These are phyloP conservation scores for Sinhomidia bicolor DNA, from an alignment of 2,888 invertebrate genomes.

Conservation along the genomic window DNA sequence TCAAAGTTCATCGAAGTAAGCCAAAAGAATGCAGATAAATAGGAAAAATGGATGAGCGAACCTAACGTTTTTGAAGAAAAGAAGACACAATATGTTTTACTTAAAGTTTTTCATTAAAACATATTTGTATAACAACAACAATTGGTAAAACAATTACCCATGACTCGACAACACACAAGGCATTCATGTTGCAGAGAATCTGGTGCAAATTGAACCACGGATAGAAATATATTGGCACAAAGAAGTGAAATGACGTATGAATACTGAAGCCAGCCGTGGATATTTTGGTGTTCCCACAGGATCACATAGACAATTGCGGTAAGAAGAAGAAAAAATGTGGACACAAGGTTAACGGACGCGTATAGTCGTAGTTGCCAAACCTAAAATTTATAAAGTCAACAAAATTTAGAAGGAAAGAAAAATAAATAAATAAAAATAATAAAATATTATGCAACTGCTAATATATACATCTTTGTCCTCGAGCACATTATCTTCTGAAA, in stretches of 20 bases:
- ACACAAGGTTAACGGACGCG: slow-evolving; percentile 89
- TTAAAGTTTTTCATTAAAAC: background rate
- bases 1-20: slow-evolving; percentile 97
- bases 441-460: background rate
- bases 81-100: no score
- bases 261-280: slow-evolving; percentile 80
- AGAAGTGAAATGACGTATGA: slow-evolving; percentile 78
- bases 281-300: slow-evolving; percentile 80
- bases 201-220: slow-evolving; percentile 76
- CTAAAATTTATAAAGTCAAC: slow-evolving; percentile 56
- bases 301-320: slow-evolving; percentile 82
- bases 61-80: no score
- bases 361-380: slow-evolving; percentile 87
- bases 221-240: slow-evolving; percentile 77
- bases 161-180: slow-evolving; percentile 76
- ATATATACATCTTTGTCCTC: slow-evolving; percentile 74
- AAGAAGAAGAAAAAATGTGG: slow-evolving; percentile 90
- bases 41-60: slow-evolving; percentile 92
- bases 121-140: no score
- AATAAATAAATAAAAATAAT: background rate
- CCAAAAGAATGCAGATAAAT: slow-evolving; percentile 95
- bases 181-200: slow-evolving; percentile 74
- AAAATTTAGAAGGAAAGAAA: background rate
- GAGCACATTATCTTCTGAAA: slow-evolving; percentile 67
- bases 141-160: slow-evolving; percentile 74